Evolutionary conservation across 2,113 vertebrate species (phyloP).

Genomic region (Xerus inauris): DNA sequence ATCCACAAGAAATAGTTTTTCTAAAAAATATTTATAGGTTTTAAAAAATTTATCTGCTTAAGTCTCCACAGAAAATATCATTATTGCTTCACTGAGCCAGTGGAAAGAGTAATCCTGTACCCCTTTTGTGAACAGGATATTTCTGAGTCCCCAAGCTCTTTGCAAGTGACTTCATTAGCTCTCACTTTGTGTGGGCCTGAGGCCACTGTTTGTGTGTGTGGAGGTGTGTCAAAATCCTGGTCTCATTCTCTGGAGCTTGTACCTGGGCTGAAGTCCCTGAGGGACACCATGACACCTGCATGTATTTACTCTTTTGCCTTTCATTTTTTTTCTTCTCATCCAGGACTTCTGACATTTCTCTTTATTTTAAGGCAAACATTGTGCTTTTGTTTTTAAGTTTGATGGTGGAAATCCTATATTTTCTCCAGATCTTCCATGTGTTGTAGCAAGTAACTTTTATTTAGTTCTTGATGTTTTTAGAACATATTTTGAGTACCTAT

Average conservation of each 20-base stretch:
- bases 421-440: not conserved
- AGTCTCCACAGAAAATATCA: not conserved
- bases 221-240: not conserved
- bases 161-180: not conserved
- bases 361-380: not conserved
- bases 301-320: not conserved
- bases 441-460: not conserved
- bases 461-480: slow-evolving; percentile 43
- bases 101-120: not conserved
- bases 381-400: not conserved
- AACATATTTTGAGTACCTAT: not conserved
- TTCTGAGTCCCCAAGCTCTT: not conserved
- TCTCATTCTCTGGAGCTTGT: not conserved
- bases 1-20: not conserved
- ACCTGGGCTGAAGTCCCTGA: not conserved
- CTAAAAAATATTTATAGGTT: too few relatives aligned
- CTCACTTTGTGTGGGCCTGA: not conserved
- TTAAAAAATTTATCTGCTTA: not conserved
- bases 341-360: not conserved
- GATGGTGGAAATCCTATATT: not conserved
- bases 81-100: slow-evolving; percentile 10
- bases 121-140: not conserved
- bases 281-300: not conserved
- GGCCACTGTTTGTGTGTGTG: not conserved
- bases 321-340: slow-evolving; percentile 36